phyloP scores from a whole-genome alignment of 2,797 vertebrate species.

The Falco concolor region DNA sequence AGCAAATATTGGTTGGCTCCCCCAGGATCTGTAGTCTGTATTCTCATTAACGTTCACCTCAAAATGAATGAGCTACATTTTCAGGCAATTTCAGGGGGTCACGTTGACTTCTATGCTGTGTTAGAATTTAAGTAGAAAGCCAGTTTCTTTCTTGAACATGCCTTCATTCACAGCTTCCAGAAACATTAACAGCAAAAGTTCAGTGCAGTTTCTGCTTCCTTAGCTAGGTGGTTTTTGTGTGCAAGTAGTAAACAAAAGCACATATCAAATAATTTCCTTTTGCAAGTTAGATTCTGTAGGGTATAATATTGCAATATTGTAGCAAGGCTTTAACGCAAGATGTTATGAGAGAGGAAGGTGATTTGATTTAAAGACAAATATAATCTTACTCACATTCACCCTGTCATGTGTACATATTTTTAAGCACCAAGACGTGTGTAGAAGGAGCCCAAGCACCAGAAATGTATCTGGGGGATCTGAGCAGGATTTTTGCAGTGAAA shows the following conservation, averaged over 20 bases:
- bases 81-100: conserved; percentile 27
- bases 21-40: neutral
- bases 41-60: neutral
- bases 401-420: neutral
- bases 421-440: neutral
- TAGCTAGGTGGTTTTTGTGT: neutral
- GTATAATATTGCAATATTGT: too few relatives aligned
- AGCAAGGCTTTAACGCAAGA: neutral
- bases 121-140: neutral
- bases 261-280: neutral
- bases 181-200: neutral
- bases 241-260: neutral
- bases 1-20: neutral
- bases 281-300: neutral
- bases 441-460: neutral
- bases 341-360: neutral
- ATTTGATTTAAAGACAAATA: neutral
- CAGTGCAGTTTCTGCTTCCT: neutral
- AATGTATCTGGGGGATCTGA: neutral
- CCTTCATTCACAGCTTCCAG: neutral
- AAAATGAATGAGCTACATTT: conserved; percentile 12
- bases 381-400: neutral
- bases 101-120: neutral
- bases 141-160: neutral
- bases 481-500: neutral